Evolutionary conservation across 2,888 invertebrate species (phyloP), one percentile per base, ranked within the genome.

Genomic region (Arrhopalites spinosus): DNA sequence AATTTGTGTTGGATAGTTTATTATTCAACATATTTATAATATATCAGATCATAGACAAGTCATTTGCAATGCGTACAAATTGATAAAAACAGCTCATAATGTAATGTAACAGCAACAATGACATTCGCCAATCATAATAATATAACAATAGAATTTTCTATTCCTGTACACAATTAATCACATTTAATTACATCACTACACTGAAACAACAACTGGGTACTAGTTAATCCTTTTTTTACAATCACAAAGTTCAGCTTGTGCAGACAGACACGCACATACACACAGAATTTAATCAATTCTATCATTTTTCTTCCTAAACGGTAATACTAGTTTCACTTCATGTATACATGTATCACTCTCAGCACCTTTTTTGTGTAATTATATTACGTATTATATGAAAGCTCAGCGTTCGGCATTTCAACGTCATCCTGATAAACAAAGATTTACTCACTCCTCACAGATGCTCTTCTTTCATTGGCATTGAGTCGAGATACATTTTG

Each of bases 401-500:
- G 59, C 59, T 59, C 59, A 25, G 59, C 59, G n/a, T 59, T 59
- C 23, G 59, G 59, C 59, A 59, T 20, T 25, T 59, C 59, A 59
- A 8, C 2, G 25, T 59, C 59, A 23, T 25, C 3, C 59, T 20
- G 25, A 59, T 25, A 59, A n/a, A 53, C 53, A 53, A 25, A 5
- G 59, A 23, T 20, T n/a, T 59, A 13, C 25, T 13, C 20, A 23
- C 23, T 23, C 15, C 15, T 50, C 17, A 50, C 50, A 23, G 59
- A 8, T 59, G 20, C n/a, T 53, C 53, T 3, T 53, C n/a, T 59
- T 25, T 20, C 50, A 50, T 50, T 20, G 11, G 13, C 59, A 20
- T 23, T 59, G 20, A 59, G 25, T 2, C 11, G 23, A 59, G 23
- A 25, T 5, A 59, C 2, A 59, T 45, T 45, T 45, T 45, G 8